Evolutionary conservation across 2,888 invertebrate species (phyloP), one percentile per base, ranked within the genome.

Genomic region (Dromius quadrimaculatus): DNA sequence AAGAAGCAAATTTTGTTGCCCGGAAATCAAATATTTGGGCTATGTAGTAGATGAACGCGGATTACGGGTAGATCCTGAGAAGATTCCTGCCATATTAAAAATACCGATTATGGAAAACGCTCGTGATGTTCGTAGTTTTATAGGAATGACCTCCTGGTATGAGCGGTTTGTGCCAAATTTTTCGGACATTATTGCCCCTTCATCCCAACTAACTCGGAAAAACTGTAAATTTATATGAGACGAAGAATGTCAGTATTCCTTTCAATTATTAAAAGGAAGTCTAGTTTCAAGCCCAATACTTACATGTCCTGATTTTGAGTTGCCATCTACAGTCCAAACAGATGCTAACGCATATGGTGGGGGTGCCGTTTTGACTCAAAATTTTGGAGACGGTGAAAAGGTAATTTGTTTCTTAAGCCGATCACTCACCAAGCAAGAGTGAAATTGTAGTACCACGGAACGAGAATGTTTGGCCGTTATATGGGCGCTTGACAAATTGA

Each of bases 131-230:
- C n/a, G 41, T 11, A n/a, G 41, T 9, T 41, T 41, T 9, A 3
- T 41, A 4, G 41, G 41, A 3, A 13, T 41, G 11, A n/a, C 41
- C 11, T 41, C 41, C n/a, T 41, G 41, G 41, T 41, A 41, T 41
- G 4, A n/a, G n/a, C n/a, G 41, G n/a, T 41, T 41, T 9, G 15
- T 41, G 15, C 5, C 3, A n/a, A 11, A 13, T 13, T 41, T 11
- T n/a, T 41, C 41, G 5, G n/a, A n/a, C 41, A 41, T 13, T 41
- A n/a, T 3, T 13, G 41, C 41, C 3, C 5, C 5, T 3, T 9
- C n/a, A 6, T 6, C 41, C 4, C 3, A 41, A 4, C 41, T 41
- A 3, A 3, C n/a, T 6, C 41, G 41, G n/a, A 41, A 41, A 9
- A 41, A 41, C n/a, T n/a, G 15, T 6, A 41, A 41, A 41, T 41